Conservation (phyloP, 2,113 vertebrate genomes). For the Chamaetylas fuelleborni region DNA sequence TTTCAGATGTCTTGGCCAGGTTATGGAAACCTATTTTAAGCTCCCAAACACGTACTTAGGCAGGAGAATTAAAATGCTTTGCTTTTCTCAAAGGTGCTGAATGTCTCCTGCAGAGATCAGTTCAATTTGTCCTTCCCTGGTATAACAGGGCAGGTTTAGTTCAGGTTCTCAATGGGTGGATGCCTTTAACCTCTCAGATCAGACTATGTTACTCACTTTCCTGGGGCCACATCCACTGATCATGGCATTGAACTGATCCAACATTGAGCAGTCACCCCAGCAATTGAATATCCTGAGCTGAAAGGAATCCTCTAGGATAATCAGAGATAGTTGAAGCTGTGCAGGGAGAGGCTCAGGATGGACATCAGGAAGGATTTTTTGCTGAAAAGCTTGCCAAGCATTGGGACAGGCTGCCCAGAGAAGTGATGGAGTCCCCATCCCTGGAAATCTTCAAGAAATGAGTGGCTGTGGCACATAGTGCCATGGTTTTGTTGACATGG, state of each 20-base stretch:
- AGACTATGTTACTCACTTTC: background rate
- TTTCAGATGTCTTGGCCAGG: background rate
- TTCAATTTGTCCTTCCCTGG: background rate
- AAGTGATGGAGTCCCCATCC: background rate
- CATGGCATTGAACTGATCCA: background rate
- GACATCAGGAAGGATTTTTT: background rate
- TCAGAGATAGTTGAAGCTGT: background rate
- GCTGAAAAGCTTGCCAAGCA: background rate
- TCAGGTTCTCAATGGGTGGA: background rate
- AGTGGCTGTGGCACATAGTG: background rate
- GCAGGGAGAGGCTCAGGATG: background rate
- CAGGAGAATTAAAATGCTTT: background rate
- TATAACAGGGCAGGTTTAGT: background rate
- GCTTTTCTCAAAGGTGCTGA: background rate
- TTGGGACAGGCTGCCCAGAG: background rate
- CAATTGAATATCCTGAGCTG: background rate
- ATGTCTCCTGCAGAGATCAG: background rate
- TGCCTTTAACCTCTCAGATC: background rate
- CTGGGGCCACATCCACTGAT: background rate
- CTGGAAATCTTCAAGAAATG: background rate
- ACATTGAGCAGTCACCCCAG: background rate
- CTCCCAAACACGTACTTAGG: background rate
- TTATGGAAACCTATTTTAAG: background rate
- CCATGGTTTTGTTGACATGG: background rate
- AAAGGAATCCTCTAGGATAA: background rate